These are phyloP conservation scores for Bombus vancouverensis DNA, from an alignment of 1,140 invertebrate genomes.

Conservation along the genomic window DNA sequence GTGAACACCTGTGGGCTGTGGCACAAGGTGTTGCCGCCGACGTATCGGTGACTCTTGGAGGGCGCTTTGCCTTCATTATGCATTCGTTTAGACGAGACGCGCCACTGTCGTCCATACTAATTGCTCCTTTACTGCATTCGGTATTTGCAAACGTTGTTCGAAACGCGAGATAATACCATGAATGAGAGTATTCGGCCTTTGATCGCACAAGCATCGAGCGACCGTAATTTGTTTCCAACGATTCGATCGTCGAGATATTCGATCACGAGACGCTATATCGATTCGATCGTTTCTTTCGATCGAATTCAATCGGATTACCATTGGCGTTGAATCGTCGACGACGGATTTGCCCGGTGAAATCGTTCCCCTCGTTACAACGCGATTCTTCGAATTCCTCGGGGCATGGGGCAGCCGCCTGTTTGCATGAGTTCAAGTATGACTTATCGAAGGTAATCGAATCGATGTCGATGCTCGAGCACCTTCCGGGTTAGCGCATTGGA, in stretches of 20 bases:
- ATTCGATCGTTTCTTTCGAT: not conserved
- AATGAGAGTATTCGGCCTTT: not conserved
- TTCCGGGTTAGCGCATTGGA: conserved; percentile 63
- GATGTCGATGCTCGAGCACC: conserved; percentile 37
- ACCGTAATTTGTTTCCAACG: too few species aligned
- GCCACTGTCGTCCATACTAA: conserved; percentile 21
- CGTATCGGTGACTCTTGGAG: not conserved
- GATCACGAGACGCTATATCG: not conserved
- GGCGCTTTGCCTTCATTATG: conserved; percentile 3
- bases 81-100: conserved; percentile 11
- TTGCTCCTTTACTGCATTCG: not conserved
- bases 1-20: conserved; percentile 14
- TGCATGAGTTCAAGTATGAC: conserved; percentile 45
- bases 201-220: not conserved
- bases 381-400: conserved; percentile 24
- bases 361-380: not conserved
- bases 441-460: conserved; percentile 60
- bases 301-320: conserved; percentile 6
- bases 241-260: not conserved
- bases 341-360: not conserved
- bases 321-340: not conserved
- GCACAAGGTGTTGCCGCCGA: not conserved
- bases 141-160: not conserved
- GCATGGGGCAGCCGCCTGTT: conserved; percentile 2
- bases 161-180: not conserved